Evolutionary conservation across 2,888 invertebrate species (phyloP).

Genomic region (Drosophila acutilabella): DNA sequence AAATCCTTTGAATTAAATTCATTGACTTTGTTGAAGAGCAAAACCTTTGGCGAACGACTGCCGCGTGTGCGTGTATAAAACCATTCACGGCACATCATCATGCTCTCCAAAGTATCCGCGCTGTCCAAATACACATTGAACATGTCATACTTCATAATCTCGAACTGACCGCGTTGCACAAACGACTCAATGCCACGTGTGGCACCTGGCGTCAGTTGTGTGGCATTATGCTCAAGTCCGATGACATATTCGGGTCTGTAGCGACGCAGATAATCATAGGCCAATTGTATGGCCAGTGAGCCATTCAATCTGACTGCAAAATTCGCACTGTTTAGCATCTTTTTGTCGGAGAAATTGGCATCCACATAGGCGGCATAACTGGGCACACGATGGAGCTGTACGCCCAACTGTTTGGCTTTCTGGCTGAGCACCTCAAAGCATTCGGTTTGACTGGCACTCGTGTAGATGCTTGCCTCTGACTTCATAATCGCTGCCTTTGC

Average conservation of each 20-base stretch:
- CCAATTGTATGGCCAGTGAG: conserved; percentile 66
- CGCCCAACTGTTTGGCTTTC: conserved; percentile 56
- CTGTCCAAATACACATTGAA: conserved; percentile 69
- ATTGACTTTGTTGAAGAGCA: conserved; percentile 67
- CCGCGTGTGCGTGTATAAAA: conserved; percentile 59
- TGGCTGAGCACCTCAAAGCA: conserved; percentile 65
- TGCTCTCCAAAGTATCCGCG: conserved; percentile 70
- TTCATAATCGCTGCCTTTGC: conserved; percentile 72
- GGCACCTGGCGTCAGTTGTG: conserved; percentile 48
- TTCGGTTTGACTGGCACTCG: conserved; percentile 61
- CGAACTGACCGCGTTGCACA: conserved; percentile 58
- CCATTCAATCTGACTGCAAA: conserved; percentile 56
- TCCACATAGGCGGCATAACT: conserved; percentile 51
- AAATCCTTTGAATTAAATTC: conserved; percentile 73
- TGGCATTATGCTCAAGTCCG: conserved; percentile 43
- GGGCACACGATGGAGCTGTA: conserved; percentile 60
- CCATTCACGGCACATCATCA: conserved; percentile 73
- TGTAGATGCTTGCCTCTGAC: conserved; percentile 58
- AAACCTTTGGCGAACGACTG: conserved; percentile 61
- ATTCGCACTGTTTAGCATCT: conserved; percentile 46
- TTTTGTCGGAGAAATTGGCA: conserved; percentile 44
- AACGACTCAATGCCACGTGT: conserved; percentile 53
- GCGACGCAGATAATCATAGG: conserved; percentile 61
- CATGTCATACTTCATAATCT: conserved; percentile 56
- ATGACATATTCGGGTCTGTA: conserved; percentile 56